These are phyloP conservation scores for Lycopodina hypogea DNA, from an alignment of 37 sponge, comb jelly and placozoan species.

Conservation along the genomic window DNA sequence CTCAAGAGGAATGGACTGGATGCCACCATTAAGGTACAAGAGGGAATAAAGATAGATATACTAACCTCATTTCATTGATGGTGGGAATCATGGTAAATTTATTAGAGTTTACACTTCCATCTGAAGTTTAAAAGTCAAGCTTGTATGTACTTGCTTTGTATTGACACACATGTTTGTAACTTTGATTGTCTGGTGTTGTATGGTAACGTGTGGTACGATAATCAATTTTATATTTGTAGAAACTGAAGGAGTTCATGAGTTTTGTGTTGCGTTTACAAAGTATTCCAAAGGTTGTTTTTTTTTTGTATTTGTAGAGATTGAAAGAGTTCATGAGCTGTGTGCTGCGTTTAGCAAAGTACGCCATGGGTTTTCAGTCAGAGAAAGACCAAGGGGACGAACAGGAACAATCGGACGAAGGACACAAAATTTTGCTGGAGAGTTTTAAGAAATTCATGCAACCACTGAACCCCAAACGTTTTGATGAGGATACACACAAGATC, in stretches of 20 bases:
- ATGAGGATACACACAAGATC: neutral
- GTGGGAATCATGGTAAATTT: too few relatives aligned
- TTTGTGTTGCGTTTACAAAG: too few relatives aligned
- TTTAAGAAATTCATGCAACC: conserved; percentile 30
- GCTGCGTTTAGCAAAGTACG: conserved; percentile 25
- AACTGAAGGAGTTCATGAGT: too few relatives aligned
- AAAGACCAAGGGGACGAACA: conserved; percentile 37
- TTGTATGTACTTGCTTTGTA: too few relatives aligned
- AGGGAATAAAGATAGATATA: too few relatives aligned
- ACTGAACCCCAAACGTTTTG: neutral
- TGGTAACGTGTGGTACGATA: too few relatives aligned
- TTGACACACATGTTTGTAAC: too few relatives aligned
- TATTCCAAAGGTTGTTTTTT: neutral
- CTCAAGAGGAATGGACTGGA: conserved; percentile 70
- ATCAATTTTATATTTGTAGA: too few relatives aligned
- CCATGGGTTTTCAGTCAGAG: conserved; percentile 35
- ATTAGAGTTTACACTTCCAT: too few relatives aligned
- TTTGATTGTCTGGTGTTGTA: too few relatives aligned
- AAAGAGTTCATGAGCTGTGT: conserved; percentile 21
- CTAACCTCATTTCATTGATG: too few relatives aligned
- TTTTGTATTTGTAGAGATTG: neutral
- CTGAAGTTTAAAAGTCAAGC: too few relatives aligned
- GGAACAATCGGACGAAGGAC: conserved; percentile 26
- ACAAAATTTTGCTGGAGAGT: neutral
- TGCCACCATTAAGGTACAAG: conserved; percentile 26